These are phyloP conservation scores for Cyclopterus lumpus DNA, from an alignment of 2,797 vertebrate species.

Conservation along the genomic window DNA sequence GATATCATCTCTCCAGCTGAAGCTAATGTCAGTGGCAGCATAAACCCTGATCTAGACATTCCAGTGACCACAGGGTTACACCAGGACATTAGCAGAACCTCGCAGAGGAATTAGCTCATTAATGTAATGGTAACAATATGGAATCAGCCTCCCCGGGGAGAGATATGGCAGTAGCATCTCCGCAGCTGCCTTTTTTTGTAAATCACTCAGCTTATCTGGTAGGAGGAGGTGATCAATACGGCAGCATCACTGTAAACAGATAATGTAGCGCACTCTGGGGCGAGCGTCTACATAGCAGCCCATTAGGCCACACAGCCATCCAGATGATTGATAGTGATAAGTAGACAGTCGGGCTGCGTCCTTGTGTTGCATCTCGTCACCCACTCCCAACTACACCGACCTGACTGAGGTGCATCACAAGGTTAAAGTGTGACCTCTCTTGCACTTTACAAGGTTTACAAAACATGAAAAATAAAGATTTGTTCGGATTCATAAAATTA, in stretches of 20 bases:
- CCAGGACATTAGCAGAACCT: slow-evolving; percentile 82
- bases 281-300: slow-evolving; percentile 72
- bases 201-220: slow-evolving; percentile 86
- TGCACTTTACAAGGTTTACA: slow-evolving; percentile 10
- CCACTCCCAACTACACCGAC: slow-evolving; percentile 36
- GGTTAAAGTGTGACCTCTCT: slow-evolving; percentile 38
- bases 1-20: slow-evolving; percentile 41
- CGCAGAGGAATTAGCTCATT: slow-evolving; percentile 85
- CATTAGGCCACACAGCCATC: slow-evolving; percentile 78
- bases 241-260: slow-evolving; percentile 86
- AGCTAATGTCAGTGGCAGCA: slow-evolving; percentile 62
- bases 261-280: slow-evolving; percentile 81
- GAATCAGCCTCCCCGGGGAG: slow-evolving; percentile 82
- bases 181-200: slow-evolving; percentile 81
- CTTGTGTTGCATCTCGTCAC: slow-evolving; percentile 71
- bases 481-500: neutral
- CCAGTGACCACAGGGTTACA: slow-evolving; percentile 77
- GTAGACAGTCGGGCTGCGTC: slow-evolving; percentile 65
- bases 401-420: slow-evolving; percentile 38
- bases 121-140: slow-evolving; percentile 88
- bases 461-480: neutral
- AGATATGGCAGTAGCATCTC: slow-evolving; percentile 82
- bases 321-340: slow-evolving; percentile 83
- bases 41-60: slow-evolving; percentile 71
- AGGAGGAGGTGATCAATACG: slow-evolving; percentile 84